A percentile compares a stretch with the other conserved stretches of the same genome.
Conservation (phyloP, 2,113 vertebrate genomes). For the Phaethon lepturus region DNA sequence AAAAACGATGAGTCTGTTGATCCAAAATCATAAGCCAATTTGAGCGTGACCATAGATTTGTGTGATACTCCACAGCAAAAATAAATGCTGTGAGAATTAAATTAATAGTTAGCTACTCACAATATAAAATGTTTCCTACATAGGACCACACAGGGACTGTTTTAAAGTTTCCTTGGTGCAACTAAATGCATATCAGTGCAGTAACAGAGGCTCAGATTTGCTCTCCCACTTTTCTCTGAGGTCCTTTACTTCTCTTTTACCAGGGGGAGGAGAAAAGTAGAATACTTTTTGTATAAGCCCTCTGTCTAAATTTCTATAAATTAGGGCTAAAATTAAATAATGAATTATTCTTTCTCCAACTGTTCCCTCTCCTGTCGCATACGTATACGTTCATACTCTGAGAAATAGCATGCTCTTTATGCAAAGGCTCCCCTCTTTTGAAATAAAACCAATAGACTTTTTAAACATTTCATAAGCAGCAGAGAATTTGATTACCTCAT, state of each 20-base stretch:
- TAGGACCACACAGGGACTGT: not conserved
- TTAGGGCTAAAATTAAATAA: not conserved
- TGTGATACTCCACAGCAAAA: not conserved
- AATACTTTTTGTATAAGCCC: not conserved
- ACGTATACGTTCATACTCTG: not conserved
- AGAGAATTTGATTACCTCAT: conserved; percentile 43
- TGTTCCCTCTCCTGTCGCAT: not conserved
- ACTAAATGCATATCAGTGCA: not conserved
- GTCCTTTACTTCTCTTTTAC: not conserved
- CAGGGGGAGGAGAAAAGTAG: not conserved
- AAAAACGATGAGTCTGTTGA: not conserved
- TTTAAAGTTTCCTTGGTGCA: not conserved
- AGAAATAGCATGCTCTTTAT: not conserved
- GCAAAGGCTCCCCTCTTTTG: conserved; percentile 3
- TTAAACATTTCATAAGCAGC: not conserved
- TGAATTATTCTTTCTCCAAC: not conserved
- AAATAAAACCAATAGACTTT: conserved; percentile 6
- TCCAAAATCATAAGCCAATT: not conserved
- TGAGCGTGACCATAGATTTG: not conserved
- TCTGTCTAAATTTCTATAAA: not conserved
- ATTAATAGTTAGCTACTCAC: not conserved
- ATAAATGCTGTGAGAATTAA: not conserved
- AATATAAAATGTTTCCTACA: not conserved
- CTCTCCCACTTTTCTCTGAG: not conserved
- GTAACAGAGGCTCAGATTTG: not conserved